These are phyloP conservation scores for Cenopis cana DNA, from an alignment of 2,888 invertebrate species.

Conservation along the genomic window DNA sequence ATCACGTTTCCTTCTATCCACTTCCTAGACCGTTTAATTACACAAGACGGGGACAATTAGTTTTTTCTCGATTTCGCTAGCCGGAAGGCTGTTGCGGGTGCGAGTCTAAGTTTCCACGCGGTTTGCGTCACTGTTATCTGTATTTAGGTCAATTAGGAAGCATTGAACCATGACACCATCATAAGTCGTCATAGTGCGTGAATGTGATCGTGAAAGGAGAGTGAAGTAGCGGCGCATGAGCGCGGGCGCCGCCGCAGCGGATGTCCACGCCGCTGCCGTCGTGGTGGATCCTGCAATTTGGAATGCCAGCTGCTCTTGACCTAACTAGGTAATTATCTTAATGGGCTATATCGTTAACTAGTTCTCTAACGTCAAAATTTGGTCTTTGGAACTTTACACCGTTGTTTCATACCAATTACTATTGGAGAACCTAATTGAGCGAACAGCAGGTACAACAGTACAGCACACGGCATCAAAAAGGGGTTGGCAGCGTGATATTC, in stretches of 20 bases:
- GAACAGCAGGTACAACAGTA: not conserved
- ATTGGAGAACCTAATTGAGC: not conserved
- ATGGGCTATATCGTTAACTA: conserved; percentile 15
- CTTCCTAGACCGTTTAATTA: conserved; percentile 64
- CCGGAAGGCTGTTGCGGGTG: conserved; percentile 63
- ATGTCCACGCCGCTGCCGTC: conserved; percentile 81
- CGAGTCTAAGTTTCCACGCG: conserved; percentile 66
- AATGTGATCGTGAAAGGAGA: conserved; percentile 62
- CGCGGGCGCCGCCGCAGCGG: conserved; percentile 68
- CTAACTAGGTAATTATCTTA: conserved; percentile 75
- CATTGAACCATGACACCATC: conserved; percentile 74
- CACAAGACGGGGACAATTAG: conserved; percentile 55
- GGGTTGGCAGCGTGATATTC: too few relatives aligned
- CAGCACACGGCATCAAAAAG: too few relatives aligned
- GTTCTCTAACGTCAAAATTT: not conserved
- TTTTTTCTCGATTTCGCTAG: conserved; percentile 64
- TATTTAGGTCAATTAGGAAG: conserved; percentile 71
- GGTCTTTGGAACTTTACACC: not conserved
- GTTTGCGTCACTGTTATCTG: conserved; percentile 72
- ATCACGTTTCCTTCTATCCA: conserved; percentile 58
- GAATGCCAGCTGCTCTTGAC: conserved; percentile 85
- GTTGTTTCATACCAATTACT: not conserved
- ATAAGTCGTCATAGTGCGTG: conserved; percentile 64
- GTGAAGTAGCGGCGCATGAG: conserved; percentile 59
- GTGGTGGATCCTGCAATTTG: conserved; percentile 79